Percentiles rank a stretch among this genome's conserved stretches.
These are phyloP conservation scores for Venusia cambrica DNA, from an alignment of 2,888 invertebrate species.

Conservation along the genomic window DNA sequence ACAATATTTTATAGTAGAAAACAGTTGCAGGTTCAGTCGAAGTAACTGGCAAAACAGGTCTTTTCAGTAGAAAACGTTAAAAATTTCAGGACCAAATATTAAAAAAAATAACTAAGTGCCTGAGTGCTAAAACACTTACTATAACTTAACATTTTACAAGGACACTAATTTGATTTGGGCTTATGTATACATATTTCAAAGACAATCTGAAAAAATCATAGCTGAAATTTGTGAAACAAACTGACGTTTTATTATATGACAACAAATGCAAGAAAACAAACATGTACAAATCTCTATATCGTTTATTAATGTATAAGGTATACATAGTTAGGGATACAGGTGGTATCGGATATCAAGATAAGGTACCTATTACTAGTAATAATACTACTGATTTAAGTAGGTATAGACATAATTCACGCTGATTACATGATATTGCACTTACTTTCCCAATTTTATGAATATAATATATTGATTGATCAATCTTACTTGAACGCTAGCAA, in stretches of 20 bases:
- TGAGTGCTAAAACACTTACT: too few relatives aligned
- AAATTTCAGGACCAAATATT: too few relatives aligned
- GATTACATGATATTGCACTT: conserved; percentile 37
- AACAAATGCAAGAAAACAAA: conserved; percentile 35
- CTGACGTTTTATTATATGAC: not conserved
- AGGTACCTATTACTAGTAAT: conserved; percentile 58
- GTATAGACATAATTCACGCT: conserved; percentile 30
- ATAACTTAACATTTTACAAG: too few relatives aligned
- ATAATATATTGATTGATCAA: conserved; percentile 18
- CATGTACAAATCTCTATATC: conserved; percentile 63
- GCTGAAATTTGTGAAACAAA: too few relatives aligned
- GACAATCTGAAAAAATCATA: too few relatives aligned
- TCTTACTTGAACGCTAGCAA: not conserved
- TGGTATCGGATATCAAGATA: conserved; percentile 40
- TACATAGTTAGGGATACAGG: conserved; percentile 56
- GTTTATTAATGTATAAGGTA: conserved; percentile 64
- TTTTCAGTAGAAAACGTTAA: too few relatives aligned
- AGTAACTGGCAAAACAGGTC: too few relatives aligned
- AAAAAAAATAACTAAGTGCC: too few relatives aligned
- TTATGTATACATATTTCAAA: too few relatives aligned
- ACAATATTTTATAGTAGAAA: too few relatives aligned
- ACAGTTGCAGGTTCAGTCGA: too few relatives aligned
- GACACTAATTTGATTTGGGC: too few relatives aligned
- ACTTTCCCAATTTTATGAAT: conserved; percentile 28
- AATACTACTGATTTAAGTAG: conserved; percentile 49